These are phyloP conservation scores for Epirrhoe alternata DNA, from an alignment of 2,888 invertebrate genomes.

Conservation along the genomic window DNA sequence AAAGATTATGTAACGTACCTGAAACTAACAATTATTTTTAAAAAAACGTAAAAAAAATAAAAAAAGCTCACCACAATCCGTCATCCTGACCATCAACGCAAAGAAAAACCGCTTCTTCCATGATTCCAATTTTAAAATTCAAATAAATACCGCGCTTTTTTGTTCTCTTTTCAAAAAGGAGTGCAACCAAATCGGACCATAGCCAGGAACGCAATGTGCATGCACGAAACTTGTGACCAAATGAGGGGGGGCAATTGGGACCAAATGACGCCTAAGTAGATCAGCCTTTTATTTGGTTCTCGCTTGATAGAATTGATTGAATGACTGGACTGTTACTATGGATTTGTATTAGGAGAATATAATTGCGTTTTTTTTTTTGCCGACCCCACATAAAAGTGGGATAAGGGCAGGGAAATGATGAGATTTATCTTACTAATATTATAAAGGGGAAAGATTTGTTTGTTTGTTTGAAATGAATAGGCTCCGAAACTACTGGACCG, in stretches of 20 bases:
- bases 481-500: too few species aligned
- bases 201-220: constrained; percentile 60
- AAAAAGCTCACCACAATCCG: constrained; percentile 69
- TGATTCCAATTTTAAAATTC: constrained; percentile 28
- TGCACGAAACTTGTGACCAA: constrained; percentile 48
- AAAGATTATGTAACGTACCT: background rate
- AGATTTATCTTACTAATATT: too few species aligned
- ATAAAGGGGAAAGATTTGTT: too few species aligned
- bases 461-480: too few species aligned
- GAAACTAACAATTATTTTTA: background rate
- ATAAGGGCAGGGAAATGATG: too few species aligned
- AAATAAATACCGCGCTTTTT: constrained; percentile 11
- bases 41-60: constrained; percentile 4
- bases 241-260: constrained; percentile 73
- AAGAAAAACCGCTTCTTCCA: constrained; percentile 54
- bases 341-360: background rate
- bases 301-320: constrained; percentile 35
- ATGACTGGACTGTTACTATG: constrained; percentile 5
- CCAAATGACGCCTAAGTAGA: constrained; percentile 55
- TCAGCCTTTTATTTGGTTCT: constrained; percentile 37
- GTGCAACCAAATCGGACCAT: constrained; percentile 60
- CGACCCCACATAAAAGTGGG: too few species aligned
- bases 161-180: constrained; percentile 18
- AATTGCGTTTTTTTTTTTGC: too few species aligned
- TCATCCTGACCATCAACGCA: constrained; percentile 53